A percentile compares a stretch with the other conserved stretches of the same genome.
phyloP scores from a whole-genome alignment of 2,888 invertebrate species.

The Hirtodrosophila duncani region DNA sequence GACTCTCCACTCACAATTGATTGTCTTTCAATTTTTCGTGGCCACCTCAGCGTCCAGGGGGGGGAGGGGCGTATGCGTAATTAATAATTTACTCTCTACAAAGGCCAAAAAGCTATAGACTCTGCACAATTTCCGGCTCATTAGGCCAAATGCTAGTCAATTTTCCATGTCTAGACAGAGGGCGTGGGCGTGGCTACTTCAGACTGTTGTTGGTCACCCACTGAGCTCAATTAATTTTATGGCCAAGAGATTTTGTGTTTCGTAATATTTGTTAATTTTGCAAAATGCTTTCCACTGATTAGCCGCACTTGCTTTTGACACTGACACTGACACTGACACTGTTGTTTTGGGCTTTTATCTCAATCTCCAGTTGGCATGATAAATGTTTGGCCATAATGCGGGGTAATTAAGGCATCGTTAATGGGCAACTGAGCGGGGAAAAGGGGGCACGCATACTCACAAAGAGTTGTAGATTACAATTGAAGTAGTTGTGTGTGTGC shows the following conservation, averaged over 20 bases:
- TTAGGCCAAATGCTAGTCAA: too few relatives aligned
- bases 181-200: too few relatives aligned
- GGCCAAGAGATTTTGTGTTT: too few relatives aligned
- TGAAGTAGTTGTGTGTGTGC: too few relatives aligned
- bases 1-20: too few relatives aligned
- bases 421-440: conserved; percentile 33
- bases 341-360: conserved; percentile 1
- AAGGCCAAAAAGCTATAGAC: conserved; percentile 13
- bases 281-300: conserved; percentile 34
- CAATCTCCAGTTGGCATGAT: conserved; percentile 32
- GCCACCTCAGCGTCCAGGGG: too few relatives aligned
- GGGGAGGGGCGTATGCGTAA: conserved; percentile 41
- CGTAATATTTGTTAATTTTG: conserved; percentile 27
- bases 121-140: conserved; percentile 54
- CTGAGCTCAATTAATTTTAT: conserved; percentile 56
- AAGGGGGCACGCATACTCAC: too few relatives aligned
- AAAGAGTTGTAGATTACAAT: conserved; percentile 9
- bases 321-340: background rate
- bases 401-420: conserved; percentile 61
- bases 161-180: too few relatives aligned
- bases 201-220: too few relatives aligned
- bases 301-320: conserved; percentile 31
- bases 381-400: conserved; percentile 60
- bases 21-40: too few relatives aligned
- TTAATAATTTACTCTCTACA: conserved; percentile 40